Conservation (phyloP, 92 coral and sea anemone species). For the Micromussa lordhowensis region DNA sequence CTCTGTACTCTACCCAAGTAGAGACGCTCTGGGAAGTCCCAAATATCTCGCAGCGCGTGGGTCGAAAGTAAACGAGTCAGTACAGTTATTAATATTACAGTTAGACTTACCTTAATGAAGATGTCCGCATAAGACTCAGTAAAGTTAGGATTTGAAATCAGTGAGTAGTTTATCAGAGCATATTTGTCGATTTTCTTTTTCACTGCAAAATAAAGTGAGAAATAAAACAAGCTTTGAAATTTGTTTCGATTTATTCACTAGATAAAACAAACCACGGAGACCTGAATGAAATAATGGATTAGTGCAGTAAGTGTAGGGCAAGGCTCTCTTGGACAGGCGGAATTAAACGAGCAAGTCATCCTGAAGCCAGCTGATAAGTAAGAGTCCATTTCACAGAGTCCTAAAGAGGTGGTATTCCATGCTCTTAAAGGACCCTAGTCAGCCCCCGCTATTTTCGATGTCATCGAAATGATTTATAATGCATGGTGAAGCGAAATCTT, state of each 20-base stretch:
- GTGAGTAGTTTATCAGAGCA: constrained; percentile 84
- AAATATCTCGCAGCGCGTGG: no score
- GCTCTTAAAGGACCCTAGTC: no score
- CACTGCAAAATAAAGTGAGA: constrained; percentile 50
- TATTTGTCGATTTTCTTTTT: constrained; percentile 76
- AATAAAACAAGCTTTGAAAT: background rate
- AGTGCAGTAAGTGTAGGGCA: background rate
- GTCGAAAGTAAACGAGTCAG: background rate
- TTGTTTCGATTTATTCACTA: background rate
- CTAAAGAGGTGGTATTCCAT: background rate
- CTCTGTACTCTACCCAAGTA: no score
- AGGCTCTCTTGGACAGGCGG: no score
- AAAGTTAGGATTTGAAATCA: constrained; percentile 80
- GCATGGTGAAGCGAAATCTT: no score
- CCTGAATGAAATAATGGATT: background rate
- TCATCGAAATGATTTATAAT: no score
- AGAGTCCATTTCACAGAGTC: background rate
- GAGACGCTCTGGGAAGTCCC: no score
- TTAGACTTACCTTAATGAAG: constrained; percentile 76
- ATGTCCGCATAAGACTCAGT: constrained; percentile 76
- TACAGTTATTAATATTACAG: background rate
- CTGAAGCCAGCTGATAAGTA: background rate
- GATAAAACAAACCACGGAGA: background rate
- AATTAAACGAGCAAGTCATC: background rate
- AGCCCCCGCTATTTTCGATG: no score